phyloP scores from a whole-genome alignment of 1,140 invertebrate species.

The Apis dorsata region DNA sequence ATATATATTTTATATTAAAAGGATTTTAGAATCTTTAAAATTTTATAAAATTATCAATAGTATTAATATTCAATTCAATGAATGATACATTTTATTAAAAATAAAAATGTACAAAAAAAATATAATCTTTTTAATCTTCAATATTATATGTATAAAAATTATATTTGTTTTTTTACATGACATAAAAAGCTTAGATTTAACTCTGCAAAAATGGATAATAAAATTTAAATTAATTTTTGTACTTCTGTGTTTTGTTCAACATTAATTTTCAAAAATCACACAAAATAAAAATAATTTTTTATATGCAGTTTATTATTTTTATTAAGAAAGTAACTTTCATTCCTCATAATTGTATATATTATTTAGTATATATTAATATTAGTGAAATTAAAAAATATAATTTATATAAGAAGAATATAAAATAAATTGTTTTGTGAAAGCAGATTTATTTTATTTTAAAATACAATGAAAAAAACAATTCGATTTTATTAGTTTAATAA shows the following conservation, averaged over 20 bases:
- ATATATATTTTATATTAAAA: constrained; percentile 25
- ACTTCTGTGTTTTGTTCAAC: neutral
- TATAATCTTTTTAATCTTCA: constrained; percentile 4
- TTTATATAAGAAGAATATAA: neutral
- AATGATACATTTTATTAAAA: neutral
- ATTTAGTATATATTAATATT: neutral
- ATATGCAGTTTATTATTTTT: neutral
- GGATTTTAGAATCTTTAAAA: neutral
- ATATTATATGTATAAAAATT: constrained; percentile 20
- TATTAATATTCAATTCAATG: constrained; percentile 14
- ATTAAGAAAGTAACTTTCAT: neutral
- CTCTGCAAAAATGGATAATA: constrained; percentile 47
- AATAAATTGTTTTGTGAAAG: neutral
- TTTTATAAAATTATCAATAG: neutral
- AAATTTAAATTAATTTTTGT: constrained; percentile 52
- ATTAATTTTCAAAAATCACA: neutral
- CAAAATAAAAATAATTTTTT: too few relatives aligned
- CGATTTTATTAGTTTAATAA: constrained; percentile 8
- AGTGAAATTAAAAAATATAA: neutral
- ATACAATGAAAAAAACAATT: neutral
- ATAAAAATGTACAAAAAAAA: constrained; percentile 23
- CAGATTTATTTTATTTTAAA: constrained; percentile 28
- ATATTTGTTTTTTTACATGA: constrained; percentile 49
- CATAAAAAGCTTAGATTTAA: constrained; percentile 24
- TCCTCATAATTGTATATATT: neutral